phyloP scores from a whole-genome alignment of 64 coral and sea anemone species.

The Pocillopora verrucosa region DNA sequence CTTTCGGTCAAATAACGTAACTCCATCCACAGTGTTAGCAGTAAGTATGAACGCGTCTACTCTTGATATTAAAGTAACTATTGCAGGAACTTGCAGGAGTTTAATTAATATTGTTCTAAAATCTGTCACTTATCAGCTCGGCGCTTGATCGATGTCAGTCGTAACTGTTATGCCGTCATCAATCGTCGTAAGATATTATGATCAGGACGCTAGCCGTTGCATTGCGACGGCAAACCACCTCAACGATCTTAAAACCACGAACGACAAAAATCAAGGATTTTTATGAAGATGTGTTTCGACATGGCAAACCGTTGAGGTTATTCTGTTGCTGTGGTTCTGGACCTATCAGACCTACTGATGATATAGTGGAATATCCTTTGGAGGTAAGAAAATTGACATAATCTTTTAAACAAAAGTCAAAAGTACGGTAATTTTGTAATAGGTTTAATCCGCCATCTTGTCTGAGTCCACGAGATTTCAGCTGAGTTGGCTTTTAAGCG shows the following conservation, averaged over 20 bases:
- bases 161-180: neutral
- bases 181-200: neutral
- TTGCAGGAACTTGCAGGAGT: no score
- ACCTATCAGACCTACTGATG: neutral
- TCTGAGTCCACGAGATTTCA: conserved; percentile 30
- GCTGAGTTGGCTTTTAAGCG: conserved; percentile 4
- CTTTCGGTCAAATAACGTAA: no score
- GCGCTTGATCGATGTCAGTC: neutral
- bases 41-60: no score
- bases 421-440: neutral
- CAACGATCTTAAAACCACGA: conserved; percentile 6
- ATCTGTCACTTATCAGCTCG: neutral
- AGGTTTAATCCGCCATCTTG: conserved; percentile 22
- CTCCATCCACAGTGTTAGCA: no score
- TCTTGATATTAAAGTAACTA: no score
- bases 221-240: neutral
- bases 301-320: neutral
- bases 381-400: neutral
- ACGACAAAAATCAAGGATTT: neutral
- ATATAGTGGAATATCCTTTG: conserved; percentile 12
- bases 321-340: neutral
- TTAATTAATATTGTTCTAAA: neutral
- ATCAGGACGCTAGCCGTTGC: neutral
- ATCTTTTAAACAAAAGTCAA: neutral
- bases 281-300: neutral